Conservation (phyloP, 2,797 vertebrate genomes). For the Caiman crocodilus region DNA sequence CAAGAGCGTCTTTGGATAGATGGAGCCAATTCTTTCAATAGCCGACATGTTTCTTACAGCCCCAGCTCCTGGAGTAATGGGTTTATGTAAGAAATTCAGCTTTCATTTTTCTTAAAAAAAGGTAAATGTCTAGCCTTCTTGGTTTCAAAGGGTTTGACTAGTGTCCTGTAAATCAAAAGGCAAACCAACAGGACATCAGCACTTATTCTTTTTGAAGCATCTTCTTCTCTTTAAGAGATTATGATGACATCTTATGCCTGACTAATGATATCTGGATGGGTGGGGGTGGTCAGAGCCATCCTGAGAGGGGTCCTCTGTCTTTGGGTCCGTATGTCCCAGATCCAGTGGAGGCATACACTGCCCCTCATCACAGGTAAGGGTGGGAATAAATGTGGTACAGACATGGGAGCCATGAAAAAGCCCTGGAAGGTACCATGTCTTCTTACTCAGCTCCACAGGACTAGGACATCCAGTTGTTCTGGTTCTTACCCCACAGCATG, state of each 20-base stretch:
- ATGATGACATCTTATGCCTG: not conserved
- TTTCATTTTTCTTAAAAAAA: not conserved
- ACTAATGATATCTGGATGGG: not conserved
- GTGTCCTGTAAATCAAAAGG: not conserved
- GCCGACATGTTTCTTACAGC: not conserved
- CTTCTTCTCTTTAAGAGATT: not conserved
- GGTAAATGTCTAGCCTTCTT: not conserved
- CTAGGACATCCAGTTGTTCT: not conserved
- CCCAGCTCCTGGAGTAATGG: not conserved
- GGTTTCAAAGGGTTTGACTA: not conserved
- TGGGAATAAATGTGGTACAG: not conserved
- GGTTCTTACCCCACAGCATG: not conserved
- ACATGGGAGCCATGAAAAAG: not conserved
- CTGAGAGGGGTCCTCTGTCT: not conserved
- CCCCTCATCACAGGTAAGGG: not conserved
- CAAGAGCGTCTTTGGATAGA: not conserved
- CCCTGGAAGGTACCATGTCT: not conserved
- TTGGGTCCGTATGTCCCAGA: rapidly evolving
- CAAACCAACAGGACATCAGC: not conserved
- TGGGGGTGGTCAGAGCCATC: not conserved
- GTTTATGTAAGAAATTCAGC: not conserved
- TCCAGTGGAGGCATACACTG: not conserved
- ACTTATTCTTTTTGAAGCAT: not conserved
- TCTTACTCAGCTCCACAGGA: not conserved
- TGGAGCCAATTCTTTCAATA: not conserved